These are phyloP conservation scores for Erinaceus europaeus DNA, from an alignment of 2,113 vertebrate genomes.

Conservation along the genomic window DNA sequence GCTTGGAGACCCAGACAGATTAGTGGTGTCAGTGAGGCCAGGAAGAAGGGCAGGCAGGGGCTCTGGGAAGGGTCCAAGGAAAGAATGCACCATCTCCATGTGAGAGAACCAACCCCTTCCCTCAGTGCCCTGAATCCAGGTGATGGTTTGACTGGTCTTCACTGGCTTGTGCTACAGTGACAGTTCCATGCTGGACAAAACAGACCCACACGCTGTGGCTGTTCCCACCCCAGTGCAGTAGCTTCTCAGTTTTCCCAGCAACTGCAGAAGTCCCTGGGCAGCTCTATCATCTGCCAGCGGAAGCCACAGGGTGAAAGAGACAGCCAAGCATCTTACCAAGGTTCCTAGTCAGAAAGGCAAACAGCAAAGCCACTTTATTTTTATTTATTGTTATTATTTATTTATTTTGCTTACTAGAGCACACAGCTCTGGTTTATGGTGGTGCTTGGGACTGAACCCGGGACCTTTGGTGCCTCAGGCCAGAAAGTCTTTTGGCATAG, in stretches of 20 bases:
- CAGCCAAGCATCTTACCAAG: background rate
- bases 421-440: too few species aligned
- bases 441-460: too few species aligned
- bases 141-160: background rate
- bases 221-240: background rate
- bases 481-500: too few species aligned
- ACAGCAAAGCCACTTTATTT: background rate
- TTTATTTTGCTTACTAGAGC: too few species aligned
- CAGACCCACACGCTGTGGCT: background rate
- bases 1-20: background rate
- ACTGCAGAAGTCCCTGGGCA: fast-evolving
- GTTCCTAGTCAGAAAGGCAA: background rate
- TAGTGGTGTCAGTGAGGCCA: background rate
- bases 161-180: background rate
- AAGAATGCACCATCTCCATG: too few species aligned
- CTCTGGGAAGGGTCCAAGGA: background rate
- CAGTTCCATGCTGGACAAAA: background rate
- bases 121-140: background rate
- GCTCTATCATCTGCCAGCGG: background rate
- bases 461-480: too few species aligned
- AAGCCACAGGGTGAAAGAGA: fast-evolving
- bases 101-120: background rate
- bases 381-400: too few species aligned
- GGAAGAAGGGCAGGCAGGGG: background rate
- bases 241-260: background rate